Conservation (phyloP, 1,140 invertebrate genomes). For the Heliconius himera region DNA sequence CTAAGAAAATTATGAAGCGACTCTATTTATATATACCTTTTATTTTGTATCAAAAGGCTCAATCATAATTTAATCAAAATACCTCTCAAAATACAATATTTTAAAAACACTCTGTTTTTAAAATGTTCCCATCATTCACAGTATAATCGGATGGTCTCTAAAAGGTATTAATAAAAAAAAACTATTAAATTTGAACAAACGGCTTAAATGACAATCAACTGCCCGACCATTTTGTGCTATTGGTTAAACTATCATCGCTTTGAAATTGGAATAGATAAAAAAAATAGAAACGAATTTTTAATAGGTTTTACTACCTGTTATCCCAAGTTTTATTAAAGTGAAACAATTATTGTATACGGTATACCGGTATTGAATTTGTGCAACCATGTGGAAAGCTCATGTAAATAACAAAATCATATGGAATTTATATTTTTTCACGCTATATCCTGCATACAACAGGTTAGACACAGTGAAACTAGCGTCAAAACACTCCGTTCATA, state of each 20-base stretch:
- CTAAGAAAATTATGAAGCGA: too few species aligned
- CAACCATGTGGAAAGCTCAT: too few species aligned
- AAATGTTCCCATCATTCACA: not conserved
- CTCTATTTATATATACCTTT: too few species aligned
- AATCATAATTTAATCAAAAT: not conserved
- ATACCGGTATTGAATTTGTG: too few species aligned
- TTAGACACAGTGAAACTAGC: too few species aligned
- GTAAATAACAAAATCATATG: too few species aligned
- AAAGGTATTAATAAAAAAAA: not conserved
- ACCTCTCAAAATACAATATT: not conserved
- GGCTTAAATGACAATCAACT: constrained; percentile 11
- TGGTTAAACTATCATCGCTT: constrained; percentile 9
- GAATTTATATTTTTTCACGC: too few species aligned
- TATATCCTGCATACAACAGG: too few species aligned
- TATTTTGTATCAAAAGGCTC: too few species aligned
- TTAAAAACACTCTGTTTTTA: not conserved
- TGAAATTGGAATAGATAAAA: constrained; percentile 8
- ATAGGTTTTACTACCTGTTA: not conserved
- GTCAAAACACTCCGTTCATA: too few species aligned
- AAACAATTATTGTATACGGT: not conserved
- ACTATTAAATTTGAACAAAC: not conserved
- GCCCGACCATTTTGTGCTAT: constrained; percentile 3
- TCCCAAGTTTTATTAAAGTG: not conserved
- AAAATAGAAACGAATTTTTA: not conserved
- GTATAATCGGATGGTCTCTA: not conserved